Conservation (phyloP, 1,140 invertebrate species). For the Caenorhabditis elegans region WBcel235 BX284606.5:7327001-7327500, state of each 20-base stretch:
- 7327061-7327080: neutral
- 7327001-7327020: neutral
- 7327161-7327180: slow-evolving; percentile 21
- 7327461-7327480: neutral
- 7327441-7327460: no score
- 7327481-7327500: neutral
- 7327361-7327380: neutral
- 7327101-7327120: neutral
- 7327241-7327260: neutral
- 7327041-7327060: slow-evolving; percentile 14
- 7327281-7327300: slow-evolving; percentile 25
- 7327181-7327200: slow-evolving; percentile 29
- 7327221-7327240: neutral
- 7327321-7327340: slow-evolving; percentile 22
- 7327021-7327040: slow-evolving; percentile 17
- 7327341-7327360: slow-evolving; percentile 8
- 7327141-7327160: slow-evolving; percentile 26
- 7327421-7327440: neutral
- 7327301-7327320: slow-evolving; percentile 29
- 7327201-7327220: neutral
- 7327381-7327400: slow-evolving; percentile 1
- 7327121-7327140: slow-evolving; percentile 4
- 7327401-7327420: neutral
- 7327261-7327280: neutral
- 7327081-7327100: neutral